A percentile compares a stretch with the other conserved stretches of the same genome.
Conservation (phyloP, 2,797 vertebrate species). For the Chaunax sp. region DNA sequence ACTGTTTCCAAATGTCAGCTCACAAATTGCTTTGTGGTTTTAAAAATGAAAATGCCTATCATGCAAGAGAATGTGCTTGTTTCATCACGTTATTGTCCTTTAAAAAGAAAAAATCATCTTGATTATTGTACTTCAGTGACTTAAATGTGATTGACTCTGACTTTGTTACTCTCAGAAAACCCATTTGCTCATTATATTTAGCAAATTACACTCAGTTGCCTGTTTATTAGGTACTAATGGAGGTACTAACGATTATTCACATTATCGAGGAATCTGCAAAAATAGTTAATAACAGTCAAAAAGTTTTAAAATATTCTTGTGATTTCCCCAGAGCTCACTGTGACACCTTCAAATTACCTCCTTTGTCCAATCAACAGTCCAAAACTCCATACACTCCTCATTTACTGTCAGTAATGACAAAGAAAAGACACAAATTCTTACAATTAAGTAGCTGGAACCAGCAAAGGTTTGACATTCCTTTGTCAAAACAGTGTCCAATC, state of each 20-base stretch:
- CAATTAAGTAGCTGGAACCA: too few relatives aligned
- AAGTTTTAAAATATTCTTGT: too few relatives aligned
- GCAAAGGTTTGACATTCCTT: too few relatives aligned
- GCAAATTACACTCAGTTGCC: neutral
- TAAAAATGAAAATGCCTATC: conserved; percentile 17
- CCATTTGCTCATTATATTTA: conserved; percentile 12
- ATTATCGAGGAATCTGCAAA: too few relatives aligned
- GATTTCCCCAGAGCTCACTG: too few relatives aligned
- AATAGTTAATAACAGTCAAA: too few relatives aligned
- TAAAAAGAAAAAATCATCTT: conserved; percentile 13
- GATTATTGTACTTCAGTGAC: conserved; percentile 49
- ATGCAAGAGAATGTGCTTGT: conserved; percentile 6
- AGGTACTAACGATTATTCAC: neutral
- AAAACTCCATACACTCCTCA: too few relatives aligned
- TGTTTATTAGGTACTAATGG: neutral
- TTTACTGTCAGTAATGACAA: too few relatives aligned
- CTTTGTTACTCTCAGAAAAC: neutral
- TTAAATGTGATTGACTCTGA: conserved; percentile 24
- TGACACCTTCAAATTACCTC: too few relatives aligned
- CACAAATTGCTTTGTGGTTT: conserved; percentile 15
- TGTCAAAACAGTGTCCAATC: too few relatives aligned
- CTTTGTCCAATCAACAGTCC: too few relatives aligned
- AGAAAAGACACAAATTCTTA: too few relatives aligned
- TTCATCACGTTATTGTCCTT: conserved; percentile 9
- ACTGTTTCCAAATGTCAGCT: conserved; percentile 21